Evolutionary conservation across 1,140 invertebrate genomes (phyloP), one percentile per base, ranked within the genome.

Genomic region (Chymomyza costata): DNA sequence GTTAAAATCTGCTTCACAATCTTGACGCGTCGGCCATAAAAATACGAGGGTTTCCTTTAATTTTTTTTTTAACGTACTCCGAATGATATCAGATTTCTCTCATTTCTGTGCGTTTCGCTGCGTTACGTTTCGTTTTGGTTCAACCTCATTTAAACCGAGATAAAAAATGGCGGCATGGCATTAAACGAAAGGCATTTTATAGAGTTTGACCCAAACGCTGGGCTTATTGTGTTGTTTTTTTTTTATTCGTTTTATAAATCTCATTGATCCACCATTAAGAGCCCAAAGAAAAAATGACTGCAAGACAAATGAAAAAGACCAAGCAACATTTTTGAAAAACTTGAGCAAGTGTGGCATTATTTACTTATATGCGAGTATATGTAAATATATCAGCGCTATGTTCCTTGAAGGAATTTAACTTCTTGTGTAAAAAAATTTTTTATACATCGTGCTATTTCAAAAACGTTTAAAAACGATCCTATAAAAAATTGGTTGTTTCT

Each of bases 21-120:
- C 68, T 80, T 41, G 48, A 32, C 59, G 53, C 48, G 55, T 41
- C 49, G 68, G 63, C 47, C 68, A 73, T 80, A 73, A 73, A 65
- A 78, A 61, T 40, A 41, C 53, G 64, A 45, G 61, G 73, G 73
- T 59, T 60, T 45, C 67, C 53, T 54, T 44, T 59, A 16, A 17
- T 39, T 50, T 32, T 52, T 63, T 62, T 69, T 70, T 53, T 8
- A 8, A 76, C 71, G 62, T 38, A 71, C 73, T 14, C 55, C 47
- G 73, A 71, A 65, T 80, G 67, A 80, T 80, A 80, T 80, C 73
- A 81, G 74, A 80, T 80, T 80, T 80, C 73, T 81, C 73, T 58
- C 52, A 73, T 60, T 64, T 66, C 40, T 49, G 48, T 55, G 3
- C 3, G 17, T 52, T 59, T 48, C 35, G 10, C 31, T 55, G 41